Percentiles rank a stretch among this genome's conserved stretches.
Evolutionary conservation across 2,113 vertebrate genomes (phyloP).

Genomic region (Sus scrofa): DNA sequence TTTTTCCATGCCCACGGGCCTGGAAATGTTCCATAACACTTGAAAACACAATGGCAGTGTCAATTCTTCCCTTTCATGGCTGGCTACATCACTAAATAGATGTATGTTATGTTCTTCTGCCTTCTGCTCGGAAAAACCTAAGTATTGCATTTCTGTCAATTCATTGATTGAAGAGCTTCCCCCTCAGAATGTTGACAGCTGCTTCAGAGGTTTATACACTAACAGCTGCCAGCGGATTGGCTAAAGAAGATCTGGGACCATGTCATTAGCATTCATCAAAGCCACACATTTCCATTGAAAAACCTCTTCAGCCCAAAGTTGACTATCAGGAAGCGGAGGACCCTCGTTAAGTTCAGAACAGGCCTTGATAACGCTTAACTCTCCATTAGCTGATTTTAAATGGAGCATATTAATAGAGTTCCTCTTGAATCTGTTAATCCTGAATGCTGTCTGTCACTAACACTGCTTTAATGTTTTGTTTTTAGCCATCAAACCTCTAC

Average conservation of each 20-base stretch:
- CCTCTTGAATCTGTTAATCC: not conserved
- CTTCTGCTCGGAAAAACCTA: constrained; percentile 79
- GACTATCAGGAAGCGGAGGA: constrained; percentile 54
- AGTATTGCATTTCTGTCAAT: constrained; percentile 83
- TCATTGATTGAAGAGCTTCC: constrained; percentile 81
- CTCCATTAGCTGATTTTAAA: constrained; percentile 41
- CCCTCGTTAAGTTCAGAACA: constrained; percentile 49
- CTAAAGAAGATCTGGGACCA: constrained; percentile 70
- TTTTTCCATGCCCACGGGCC: constrained; percentile 75
- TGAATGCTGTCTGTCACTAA: not conserved
- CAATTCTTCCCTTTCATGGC: constrained; percentile 72
- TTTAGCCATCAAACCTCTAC: not conserved
- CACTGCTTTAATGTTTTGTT: constrained; percentile 2
- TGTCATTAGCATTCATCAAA: constrained; percentile 79
- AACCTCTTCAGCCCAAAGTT: constrained; percentile 63
- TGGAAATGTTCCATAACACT: constrained; percentile 65
- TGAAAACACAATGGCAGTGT: constrained; percentile 62
- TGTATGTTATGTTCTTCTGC: constrained; percentile 73
- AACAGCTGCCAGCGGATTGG: constrained; percentile 78
- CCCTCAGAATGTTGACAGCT: constrained; percentile 80
- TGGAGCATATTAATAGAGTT: not conserved
- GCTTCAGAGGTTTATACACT: constrained; percentile 77
- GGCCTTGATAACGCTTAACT: constrained; percentile 1
- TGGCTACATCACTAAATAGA: constrained; percentile 77
- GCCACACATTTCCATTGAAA: constrained; percentile 64